These are phyloP conservation scores for Craterocephalus amniculus DNA, from an alignment of 2,797 vertebrate species.

Conservation along the genomic window DNA sequence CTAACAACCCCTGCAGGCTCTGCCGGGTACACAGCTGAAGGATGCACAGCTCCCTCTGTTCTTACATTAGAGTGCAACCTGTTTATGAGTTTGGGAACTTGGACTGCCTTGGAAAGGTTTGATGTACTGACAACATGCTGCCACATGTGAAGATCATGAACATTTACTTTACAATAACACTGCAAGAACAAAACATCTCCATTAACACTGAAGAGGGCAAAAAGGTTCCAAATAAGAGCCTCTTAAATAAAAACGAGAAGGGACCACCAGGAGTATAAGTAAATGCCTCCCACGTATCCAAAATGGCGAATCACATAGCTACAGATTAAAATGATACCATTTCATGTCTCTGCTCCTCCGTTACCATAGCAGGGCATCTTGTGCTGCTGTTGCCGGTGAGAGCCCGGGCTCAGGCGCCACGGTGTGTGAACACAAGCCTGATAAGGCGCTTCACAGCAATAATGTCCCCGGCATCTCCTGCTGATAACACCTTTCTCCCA, in stretches of 20 bases:
- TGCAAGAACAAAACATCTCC: not conserved
- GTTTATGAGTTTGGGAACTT: slow-evolving; percentile 58
- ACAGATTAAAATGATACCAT: slow-evolving; percentile 5
- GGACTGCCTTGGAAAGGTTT: slow-evolving; percentile 24
- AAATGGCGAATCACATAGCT: slow-evolving; percentile 36
- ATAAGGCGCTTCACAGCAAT: slow-evolving; percentile 54
- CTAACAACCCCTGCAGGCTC: slow-evolving; percentile 73
- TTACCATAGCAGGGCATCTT: slow-evolving; percentile 28
- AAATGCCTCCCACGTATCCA: slow-evolving; percentile 8
- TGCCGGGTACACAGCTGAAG: slow-evolving; percentile 75
- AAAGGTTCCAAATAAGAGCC: not conserved
- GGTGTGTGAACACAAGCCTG: slow-evolving; percentile 27
- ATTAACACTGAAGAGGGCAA: not conserved
- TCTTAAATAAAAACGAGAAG: slow-evolving; percentile 1
- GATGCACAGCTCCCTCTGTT: slow-evolving; percentile 40
- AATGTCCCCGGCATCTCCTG: slow-evolving; percentile 34
- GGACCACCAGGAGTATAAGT: not conserved
- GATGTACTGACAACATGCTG: slow-evolving; percentile 18
- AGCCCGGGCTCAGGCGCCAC: slow-evolving; percentile 32
- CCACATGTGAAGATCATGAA: slow-evolving; percentile 15
- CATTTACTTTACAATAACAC: not conserved
- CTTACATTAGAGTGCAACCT: slow-evolving; percentile 61
- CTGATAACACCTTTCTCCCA: slow-evolving; percentile 60
- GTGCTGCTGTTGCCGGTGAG: slow-evolving; percentile 27
- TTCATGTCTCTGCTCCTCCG: slow-evolving; percentile 2